These are phyloP conservation scores for Lepidocyrtinus sp. DNA, from an alignment of 2,888 invertebrate species.

Conservation along the genomic window DNA sequence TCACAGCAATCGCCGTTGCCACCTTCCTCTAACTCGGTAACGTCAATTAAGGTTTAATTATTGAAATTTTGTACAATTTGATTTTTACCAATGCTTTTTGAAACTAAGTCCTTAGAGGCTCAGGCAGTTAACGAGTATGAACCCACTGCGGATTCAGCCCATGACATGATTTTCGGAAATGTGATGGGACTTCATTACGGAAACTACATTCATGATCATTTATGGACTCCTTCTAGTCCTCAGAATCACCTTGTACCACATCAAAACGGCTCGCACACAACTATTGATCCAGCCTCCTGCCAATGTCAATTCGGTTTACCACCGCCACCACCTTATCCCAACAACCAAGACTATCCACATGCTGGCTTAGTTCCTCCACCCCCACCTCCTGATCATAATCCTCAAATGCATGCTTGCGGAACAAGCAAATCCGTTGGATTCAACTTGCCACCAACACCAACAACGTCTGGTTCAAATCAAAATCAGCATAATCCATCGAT, in stretches of 20 bases:
- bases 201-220: slow-evolving; percentile 38
- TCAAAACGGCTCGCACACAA: not conserved
- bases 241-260: not conserved
- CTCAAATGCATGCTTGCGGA: not conserved
- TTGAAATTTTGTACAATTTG: no score
- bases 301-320: not conserved
- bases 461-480: not conserved
- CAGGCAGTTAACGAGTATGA: slow-evolving; percentile 50
- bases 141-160: slow-evolving; percentile 41
- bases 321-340: not conserved
- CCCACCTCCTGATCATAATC: not conserved
- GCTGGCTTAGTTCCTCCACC: not conserved
- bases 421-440: slow-evolving; percentile 29
- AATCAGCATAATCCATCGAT: not conserved
- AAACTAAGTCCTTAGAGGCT: slow-evolving; percentile 31
- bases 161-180: slow-evolving; percentile 59
- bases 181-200: slow-evolving; percentile 52
- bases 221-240: slow-evolving; percentile 36
- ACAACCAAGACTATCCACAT: not conserved
- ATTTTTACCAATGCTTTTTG: no score
- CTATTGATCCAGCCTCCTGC: not conserved
- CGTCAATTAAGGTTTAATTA: no score
- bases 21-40: not conserved
- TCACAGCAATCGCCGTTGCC: not conserved
- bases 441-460: slow-evolving; percentile 17